Evolutionary conservation across 2,888 invertebrate species (phyloP).

Genomic region (Tenthredo livida): DNA sequence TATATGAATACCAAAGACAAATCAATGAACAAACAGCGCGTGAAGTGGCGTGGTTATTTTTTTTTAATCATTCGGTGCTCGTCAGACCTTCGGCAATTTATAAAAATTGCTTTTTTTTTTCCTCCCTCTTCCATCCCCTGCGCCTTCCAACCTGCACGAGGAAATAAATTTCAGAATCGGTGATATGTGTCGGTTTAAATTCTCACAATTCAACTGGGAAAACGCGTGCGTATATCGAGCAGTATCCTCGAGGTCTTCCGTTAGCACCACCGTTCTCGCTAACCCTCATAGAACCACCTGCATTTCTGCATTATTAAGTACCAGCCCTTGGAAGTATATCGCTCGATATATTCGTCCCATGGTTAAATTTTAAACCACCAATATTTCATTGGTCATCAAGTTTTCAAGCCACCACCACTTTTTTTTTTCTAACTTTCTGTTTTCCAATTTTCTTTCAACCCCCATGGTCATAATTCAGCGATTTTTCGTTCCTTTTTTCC

Average conservation of each 20-base stretch:
- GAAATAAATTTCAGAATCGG: not conserved
- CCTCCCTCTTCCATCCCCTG: not conserved
- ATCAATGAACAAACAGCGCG: constrained; percentile 19
- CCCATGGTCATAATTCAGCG: not conserved
- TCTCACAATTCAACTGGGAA: constrained; percentile 4
- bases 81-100: not conserved
- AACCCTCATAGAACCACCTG: constrained; percentile 20
- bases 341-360: constrained; percentile 6
- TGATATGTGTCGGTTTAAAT: not conserved
- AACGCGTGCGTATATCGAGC: constrained; percentile 5
- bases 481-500: not conserved
- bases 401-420: not conserved
- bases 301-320: constrained; percentile 38
- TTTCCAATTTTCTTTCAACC: not conserved
- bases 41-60: not conserved
- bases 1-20: constrained; percentile 17
- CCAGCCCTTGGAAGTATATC: not conserved
- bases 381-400: constrained; percentile 11
- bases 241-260: not conserved
- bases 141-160: not conserved
- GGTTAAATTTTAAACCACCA: not conserved
- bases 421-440: not conserved
- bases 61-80: not conserved
- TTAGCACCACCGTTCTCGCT: not conserved
- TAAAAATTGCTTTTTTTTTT: not conserved